Evolutionary conservation across 1,140 invertebrate genomes (phyloP).

Genomic region (Drosophila kohkoa): DNA sequence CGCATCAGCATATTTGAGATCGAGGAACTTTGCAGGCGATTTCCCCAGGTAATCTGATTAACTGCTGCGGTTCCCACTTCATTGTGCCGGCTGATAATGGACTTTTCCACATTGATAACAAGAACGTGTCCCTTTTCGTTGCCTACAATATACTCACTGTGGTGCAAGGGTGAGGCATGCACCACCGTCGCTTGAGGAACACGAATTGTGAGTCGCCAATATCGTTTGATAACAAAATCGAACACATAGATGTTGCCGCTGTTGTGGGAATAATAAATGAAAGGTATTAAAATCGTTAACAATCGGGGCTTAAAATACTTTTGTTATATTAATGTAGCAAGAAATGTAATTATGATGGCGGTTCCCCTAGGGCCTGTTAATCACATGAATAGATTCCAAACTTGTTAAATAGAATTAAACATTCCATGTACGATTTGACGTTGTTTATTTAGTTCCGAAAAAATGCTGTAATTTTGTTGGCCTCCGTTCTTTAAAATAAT

Average conservation of each 20-base stretch:
- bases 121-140: conserved; percentile 64
- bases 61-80: conserved; percentile 85
- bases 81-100: conserved; percentile 11
- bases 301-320: too few species aligned
- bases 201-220: conserved; percentile 86
- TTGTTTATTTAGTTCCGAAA: too few species aligned
- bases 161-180: conserved; percentile 84
- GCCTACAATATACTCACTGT: conserved; percentile 85
- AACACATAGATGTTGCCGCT: conserved; percentile 87
- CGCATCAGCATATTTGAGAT: conserved; percentile 85
- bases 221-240: conserved; percentile 86
- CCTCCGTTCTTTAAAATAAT: too few species aligned
- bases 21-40: conserved; percentile 63
- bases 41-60: conserved; percentile 87
- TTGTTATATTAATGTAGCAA: too few species aligned
- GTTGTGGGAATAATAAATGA: not conserved
- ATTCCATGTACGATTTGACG: too few species aligned
- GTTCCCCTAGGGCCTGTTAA: too few species aligned
- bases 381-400: too few species aligned
- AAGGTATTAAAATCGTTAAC: too few species aligned
- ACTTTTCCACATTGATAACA: conserved; percentile 68
- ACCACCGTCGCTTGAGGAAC: conserved; percentile 84
- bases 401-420: too few species aligned
- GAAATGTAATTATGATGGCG: too few species aligned
- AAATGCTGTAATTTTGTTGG: too few species aligned